These are phyloP conservation scores for Rhinoderma darwinii DNA, from an alignment of 2,113 vertebrate species.

Conservation along the genomic window DNA sequence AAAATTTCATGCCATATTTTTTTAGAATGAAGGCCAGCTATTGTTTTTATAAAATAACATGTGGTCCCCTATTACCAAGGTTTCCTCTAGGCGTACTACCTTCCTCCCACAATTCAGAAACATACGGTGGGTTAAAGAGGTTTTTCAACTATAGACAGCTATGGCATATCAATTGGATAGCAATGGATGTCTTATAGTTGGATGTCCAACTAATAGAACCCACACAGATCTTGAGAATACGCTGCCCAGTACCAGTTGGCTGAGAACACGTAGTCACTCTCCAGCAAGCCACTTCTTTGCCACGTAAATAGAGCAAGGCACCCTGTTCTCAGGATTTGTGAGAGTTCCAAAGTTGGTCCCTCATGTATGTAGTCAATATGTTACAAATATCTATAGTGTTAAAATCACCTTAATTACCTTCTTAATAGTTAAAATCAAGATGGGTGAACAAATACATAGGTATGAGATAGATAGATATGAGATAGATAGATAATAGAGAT, in stretches of 20 bases:
- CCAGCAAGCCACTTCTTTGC: too few species aligned
- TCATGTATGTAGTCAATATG: neutral
- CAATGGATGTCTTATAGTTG: neutral
- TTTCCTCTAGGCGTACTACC: neutral
- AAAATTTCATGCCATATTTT: neutral
- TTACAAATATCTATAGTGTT: neutral
- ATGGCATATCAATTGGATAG: neutral
- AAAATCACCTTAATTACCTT: neutral
- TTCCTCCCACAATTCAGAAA: neutral
- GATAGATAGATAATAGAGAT: neutral
- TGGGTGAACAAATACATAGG: neutral
- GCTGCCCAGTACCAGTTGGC: neutral
- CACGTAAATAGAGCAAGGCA: too few species aligned
- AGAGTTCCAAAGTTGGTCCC: neutral
- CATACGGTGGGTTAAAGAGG: neutral
- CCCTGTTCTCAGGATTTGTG: too few species aligned
- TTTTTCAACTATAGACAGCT: neutral
- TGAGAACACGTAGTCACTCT: neutral
- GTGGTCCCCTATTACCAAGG: neutral
- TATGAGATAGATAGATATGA: neutral
- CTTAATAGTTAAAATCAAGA: neutral
- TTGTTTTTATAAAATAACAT: neutral
- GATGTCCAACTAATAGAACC: neutral
- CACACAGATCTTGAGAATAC: neutral
- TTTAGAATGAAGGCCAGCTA: neutral